phyloP scores from a whole-genome alignment of 2,113 vertebrate species.

The Zosterops pallidus region DNA sequence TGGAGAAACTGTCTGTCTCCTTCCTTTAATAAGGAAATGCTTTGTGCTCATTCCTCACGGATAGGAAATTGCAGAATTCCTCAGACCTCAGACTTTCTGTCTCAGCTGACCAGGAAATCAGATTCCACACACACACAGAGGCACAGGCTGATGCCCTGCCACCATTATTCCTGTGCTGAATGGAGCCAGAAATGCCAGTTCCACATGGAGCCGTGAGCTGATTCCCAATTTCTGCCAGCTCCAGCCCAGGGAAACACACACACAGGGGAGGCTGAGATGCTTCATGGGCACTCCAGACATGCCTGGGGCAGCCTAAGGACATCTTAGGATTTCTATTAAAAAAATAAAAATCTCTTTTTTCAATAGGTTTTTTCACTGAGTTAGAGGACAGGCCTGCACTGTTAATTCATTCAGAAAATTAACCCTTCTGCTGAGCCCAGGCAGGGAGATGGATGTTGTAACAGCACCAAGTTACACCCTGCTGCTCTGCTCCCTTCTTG shows the following conservation, averaged over 20 bases:
- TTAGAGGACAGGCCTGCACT: neutral
- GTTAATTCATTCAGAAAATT: no score
- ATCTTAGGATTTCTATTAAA: neutral
- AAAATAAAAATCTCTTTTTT: neutral
- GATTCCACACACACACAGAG: neutral
- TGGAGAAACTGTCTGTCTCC: neutral
- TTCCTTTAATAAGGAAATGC: conserved; percentile 23
- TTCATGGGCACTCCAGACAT: neutral
- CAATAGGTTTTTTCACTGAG: neutral
- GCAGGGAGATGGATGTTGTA: neutral
- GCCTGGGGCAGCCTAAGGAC: neutral
- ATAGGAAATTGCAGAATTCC: conserved; percentile 27
- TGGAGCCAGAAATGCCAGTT: neutral
- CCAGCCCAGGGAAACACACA: neutral
- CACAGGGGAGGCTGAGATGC: neutral
- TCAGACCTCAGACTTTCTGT: conserved; percentile 26
- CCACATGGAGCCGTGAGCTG: neutral
- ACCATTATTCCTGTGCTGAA: neutral
- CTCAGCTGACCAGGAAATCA: conserved; percentile 4
- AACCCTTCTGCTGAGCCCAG: neutral
- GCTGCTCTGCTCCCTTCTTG: neutral
- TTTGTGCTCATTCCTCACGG: neutral
- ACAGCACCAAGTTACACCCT: neutral
- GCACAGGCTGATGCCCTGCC: neutral
- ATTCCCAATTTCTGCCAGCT: neutral